Evolutionary conservation across 2,888 invertebrate genomes (phyloP).

Genomic region (Griposia aprilina): DNA sequence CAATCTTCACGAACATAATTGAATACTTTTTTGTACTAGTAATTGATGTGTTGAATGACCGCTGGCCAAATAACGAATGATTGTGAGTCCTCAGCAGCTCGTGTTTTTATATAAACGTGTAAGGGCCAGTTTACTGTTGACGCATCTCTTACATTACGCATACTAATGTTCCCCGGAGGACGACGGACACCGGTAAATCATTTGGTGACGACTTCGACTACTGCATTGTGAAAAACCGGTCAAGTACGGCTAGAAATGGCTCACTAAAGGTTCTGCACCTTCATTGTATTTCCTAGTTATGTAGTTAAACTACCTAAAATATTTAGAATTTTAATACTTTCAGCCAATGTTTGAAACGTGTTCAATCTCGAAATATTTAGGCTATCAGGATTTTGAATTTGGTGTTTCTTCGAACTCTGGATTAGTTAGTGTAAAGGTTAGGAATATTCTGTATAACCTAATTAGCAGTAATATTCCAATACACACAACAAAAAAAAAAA

Average conservation of each 20-base stretch:
- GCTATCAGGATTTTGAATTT: background rate
- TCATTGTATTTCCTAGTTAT: background rate
- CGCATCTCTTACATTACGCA: slow-evolving; percentile 37
- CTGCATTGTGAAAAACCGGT: slow-evolving; percentile 22
- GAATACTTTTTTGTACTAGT: slow-evolving; percentile 64
- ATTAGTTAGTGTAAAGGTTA: background rate
- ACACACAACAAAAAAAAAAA: background rate
- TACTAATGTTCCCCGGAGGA: slow-evolving; percentile 32
- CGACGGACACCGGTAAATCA: slow-evolving; percentile 41
- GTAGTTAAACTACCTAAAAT: background rate
- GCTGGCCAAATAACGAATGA: slow-evolving; percentile 44
- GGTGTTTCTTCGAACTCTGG: background rate
- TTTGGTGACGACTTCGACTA: slow-evolving; percentile 26
- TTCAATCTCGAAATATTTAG: background rate
- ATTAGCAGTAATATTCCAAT: slow-evolving; percentile 5
- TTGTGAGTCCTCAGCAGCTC: background rate
- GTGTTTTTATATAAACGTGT: slow-evolving; percentile 38
- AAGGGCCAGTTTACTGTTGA: background rate
- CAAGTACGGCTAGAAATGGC: background rate
- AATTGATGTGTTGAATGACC: slow-evolving; percentile 57
- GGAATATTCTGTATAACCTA: background rate
- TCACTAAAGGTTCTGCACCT: background rate
- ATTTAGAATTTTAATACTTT: background rate
- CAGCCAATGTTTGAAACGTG: background rate
- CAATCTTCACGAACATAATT: slow-evolving; percentile 66